Evolutionary conservation across 2,797 vertebrate species (phyloP), one percentile per base, ranked within the genome.

Genomic region (Sylvia borin): DNA sequence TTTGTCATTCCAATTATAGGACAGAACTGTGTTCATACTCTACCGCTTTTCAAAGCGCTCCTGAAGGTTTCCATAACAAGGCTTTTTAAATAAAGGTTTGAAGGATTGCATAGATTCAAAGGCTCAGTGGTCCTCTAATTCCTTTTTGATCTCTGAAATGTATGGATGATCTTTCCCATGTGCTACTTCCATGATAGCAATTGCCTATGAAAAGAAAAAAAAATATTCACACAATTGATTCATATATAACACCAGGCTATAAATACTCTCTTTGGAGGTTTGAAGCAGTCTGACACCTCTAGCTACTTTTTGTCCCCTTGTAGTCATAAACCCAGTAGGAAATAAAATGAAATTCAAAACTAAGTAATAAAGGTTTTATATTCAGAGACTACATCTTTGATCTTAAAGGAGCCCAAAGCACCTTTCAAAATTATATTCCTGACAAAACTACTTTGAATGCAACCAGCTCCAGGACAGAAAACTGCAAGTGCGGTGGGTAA

Each of bases 81-180:
- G 94, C 85, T 95, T 95, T 96, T 97, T 89, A 97, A 95, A 95
- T 90, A 95, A 95, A 97, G 95, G 94, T 91, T 96, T 83, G 93
- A 94, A 92, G 79, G 45, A 93, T 50, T 88, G 96, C 96, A 84
- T 93, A 92, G 95, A 85, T 92, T 97, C 96, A 96, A 91, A 95
- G 94, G 90, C 95, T 98, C 98, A 98, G 91, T 96, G 97, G 65
- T 98, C 98, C 65, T 97, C 93, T 20, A 99, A 98, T 95, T 99
- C 98, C 92, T 98, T 98, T 89, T 96, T 98, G 95, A 99, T 97
- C 97, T 99, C 99, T 40, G 95, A 97, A 94, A 99, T 88, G 95
- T 99, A 99, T 27, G 97, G 95, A 94, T 99, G 99, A 95, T 99
- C 99, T 93, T 99, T 99, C 86, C 99, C 99, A 26, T 99, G 99